Evolutionary conservation across 2,888 invertebrate genomes (phyloP).

Genomic region (Lasioglossum marginatum): DNA sequence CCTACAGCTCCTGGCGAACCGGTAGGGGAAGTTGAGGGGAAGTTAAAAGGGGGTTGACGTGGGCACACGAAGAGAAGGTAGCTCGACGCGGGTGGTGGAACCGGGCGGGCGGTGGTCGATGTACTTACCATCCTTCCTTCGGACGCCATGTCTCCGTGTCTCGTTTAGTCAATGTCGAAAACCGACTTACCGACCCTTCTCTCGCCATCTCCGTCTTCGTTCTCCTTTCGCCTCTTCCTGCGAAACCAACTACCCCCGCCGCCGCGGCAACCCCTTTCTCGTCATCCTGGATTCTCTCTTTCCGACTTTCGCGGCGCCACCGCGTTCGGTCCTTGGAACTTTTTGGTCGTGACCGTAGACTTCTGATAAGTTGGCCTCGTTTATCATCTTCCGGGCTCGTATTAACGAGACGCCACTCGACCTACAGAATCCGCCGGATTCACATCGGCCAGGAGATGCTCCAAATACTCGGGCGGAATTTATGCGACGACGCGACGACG

Average conservation of each 20-base stretch:
- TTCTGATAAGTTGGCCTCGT: conserved; percentile 75
- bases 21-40: conserved; percentile 66
- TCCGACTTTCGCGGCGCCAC: conserved; percentile 66
- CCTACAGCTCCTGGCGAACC: conserved; percentile 69
- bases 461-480: conserved; percentile 64
- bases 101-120: conserved; percentile 64
- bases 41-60: conserved; percentile 67
- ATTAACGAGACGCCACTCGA: conserved; percentile 73
- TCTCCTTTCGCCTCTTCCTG: neutral
- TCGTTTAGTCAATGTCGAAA: conserved; percentile 81
- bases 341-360: conserved; percentile 72
- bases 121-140: conserved; percentile 74
- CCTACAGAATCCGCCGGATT: conserved; percentile 70
- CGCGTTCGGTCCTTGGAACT: conserved; percentile 68
- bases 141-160: conserved; percentile 78
- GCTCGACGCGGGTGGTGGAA: conserved; percentile 25
- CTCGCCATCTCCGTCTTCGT: conserved; percentile 33
- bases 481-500: conserved; percentile 41
- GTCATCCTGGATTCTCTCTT: conserved; percentile 34
- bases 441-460: conserved; percentile 65
- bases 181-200: conserved; percentile 71
- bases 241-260: conserved; percentile 28
- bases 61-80: conserved; percentile 58
- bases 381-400: conserved; percentile 73
- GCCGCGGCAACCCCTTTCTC: neutral